A percentile compares a stretch with the other conserved stretches of the same genome.
Conservation (phyloP, 2,888 invertebrate species). For the Drosophila meridionalis region DNA sequence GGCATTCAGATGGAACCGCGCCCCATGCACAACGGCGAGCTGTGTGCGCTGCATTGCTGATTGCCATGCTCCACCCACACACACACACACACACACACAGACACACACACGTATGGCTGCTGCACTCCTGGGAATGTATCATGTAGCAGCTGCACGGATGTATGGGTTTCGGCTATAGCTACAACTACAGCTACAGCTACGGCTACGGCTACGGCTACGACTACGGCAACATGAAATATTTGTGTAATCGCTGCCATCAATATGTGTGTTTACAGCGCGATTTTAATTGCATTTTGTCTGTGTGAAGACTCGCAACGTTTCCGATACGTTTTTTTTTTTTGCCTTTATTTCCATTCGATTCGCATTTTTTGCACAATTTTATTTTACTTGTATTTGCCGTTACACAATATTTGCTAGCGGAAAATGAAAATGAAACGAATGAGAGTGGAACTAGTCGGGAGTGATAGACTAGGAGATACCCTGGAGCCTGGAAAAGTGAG, state of each 20-base stretch:
- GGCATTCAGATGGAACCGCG: slow-evolving; percentile 34
- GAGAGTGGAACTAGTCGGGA: not conserved
- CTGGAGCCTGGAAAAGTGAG: not conserved
- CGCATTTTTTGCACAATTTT: not conserved
- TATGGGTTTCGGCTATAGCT: not conserved
- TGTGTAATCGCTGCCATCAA: slow-evolving; percentile 55
- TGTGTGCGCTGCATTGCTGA: slow-evolving; percentile 33
- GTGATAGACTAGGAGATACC: not conserved
- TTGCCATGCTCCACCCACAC: slow-evolving; percentile 20
- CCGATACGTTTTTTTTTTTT: slow-evolving; percentile 18
- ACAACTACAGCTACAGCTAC: slow-evolving; percentile 5
- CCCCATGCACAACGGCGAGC: slow-evolving; percentile 20
- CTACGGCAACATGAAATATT: slow-evolving; percentile 43
- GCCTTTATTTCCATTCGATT: slow-evolving; percentile 2
- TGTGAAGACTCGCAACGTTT: slow-evolving; percentile 29
- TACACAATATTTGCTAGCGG: slow-evolving; percentile 10
- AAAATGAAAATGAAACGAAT: slow-evolving; percentile 4
- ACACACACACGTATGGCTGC: not conserved
- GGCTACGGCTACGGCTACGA: not conserved
- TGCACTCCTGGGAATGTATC: slow-evolving; percentile 22
- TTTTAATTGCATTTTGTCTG: slow-evolving; percentile 63
- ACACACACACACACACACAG: not conserved
- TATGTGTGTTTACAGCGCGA: slow-evolving; percentile 56
- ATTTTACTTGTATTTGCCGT: slow-evolving; percentile 2
- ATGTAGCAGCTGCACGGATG: slow-evolving; percentile 16